Conservation (phyloP, 2,888 invertebrate species). For the Mesochorus sp. region DNA sequence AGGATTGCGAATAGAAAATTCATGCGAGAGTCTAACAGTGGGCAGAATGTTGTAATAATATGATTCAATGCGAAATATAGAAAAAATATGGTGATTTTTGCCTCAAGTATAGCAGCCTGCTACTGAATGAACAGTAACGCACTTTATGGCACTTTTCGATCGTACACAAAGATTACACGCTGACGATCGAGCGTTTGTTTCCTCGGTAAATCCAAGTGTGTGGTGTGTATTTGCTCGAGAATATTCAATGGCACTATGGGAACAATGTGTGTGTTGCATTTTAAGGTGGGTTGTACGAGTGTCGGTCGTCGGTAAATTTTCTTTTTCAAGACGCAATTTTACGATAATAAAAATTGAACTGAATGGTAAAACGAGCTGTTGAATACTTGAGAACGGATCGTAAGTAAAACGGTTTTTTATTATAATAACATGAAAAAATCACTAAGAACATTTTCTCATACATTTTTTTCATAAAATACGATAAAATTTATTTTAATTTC, state of each 20-base stretch:
- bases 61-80: slow-evolving; percentile 31
- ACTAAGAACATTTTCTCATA: no score
- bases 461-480: no score
- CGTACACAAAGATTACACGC: slow-evolving; percentile 43
- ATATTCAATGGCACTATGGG: slow-evolving; percentile 22
- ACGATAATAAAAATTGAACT: background rate
- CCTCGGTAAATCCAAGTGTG: slow-evolving; percentile 55
- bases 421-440: no score
- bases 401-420: no score
- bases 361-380: background rate
- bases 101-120: background rate
- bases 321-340: background rate
- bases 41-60: slow-evolving; percentile 38
- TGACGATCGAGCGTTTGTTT: slow-evolving; percentile 50
- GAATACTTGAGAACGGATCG: no score
- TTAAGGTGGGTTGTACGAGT: slow-evolving; percentile 7
- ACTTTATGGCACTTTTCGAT: slow-evolving; percentile 35
- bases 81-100: slow-evolving; percentile 24
- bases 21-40: background rate
- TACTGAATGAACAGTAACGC: slow-evolving; percentile 47
- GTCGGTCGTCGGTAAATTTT: background rate
- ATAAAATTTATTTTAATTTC: no score
- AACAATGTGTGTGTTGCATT: background rate
- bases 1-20: background rate
- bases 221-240: background rate